Evolutionary conservation across 2,888 invertebrate genomes (phyloP).

Genomic region (Nomada lathburiana): DNA sequence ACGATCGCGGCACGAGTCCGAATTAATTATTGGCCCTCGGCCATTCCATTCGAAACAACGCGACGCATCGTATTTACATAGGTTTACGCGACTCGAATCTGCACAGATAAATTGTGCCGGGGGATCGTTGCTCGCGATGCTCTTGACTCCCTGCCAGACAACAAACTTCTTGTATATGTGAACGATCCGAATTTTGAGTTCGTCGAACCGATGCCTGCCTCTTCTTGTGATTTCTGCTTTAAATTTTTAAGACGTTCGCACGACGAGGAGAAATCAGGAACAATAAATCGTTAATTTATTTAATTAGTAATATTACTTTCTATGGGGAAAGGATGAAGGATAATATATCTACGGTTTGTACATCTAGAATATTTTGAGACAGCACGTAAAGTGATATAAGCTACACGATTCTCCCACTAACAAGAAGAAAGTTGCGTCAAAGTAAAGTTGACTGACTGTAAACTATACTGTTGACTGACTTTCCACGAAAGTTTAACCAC

Average conservation of each 20-base stretch:
- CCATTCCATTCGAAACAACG: slow-evolving; percentile 44
- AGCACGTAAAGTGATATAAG: not conserved
- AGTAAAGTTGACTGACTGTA: slow-evolving; percentile 37
- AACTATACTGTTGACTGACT: slow-evolving; percentile 30
- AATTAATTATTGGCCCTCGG: slow-evolving; percentile 53
- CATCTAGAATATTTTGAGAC: no score
- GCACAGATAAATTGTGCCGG: slow-evolving; percentile 18
- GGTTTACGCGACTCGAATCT: slow-evolving; percentile 15
- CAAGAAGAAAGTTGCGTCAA: not conserved
- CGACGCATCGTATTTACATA: slow-evolving; percentile 37
- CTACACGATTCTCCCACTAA: not conserved
- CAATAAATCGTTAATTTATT: no score
- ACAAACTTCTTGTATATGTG: not conserved
- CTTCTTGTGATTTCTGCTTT: no score
- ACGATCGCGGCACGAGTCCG: slow-evolving; percentile 27
- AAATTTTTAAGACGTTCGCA: no score
- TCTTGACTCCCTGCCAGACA: slow-evolving; percentile 45
- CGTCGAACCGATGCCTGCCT: no score
- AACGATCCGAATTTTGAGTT: slow-evolving; percentile 5
- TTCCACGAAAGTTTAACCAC: slow-evolving; percentile 38
- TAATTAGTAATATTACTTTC: no score
- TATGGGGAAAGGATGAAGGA: no score
- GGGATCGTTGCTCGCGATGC: slow-evolving; percentile 11
- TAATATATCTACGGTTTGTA: no score
- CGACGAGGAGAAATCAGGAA: no score